These are phyloP conservation scores for Perdita meconis DNA, from an alignment of 2,888 invertebrate species.

Conservation along the genomic window DNA sequence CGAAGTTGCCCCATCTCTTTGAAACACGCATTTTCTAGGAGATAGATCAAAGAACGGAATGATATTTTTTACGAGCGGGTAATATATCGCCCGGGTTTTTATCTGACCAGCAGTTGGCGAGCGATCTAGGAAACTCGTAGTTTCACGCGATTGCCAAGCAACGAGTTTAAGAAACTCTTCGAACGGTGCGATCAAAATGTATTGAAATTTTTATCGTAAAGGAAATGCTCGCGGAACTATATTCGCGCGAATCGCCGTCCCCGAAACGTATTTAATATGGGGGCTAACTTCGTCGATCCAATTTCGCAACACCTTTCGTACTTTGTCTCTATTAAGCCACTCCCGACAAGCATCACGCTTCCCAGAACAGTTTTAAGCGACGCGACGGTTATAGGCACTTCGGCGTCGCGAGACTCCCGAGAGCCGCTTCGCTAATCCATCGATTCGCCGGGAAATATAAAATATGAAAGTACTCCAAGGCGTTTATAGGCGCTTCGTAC, in stretches of 20 bases:
- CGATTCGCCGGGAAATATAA: not conserved
- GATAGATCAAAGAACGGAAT: not conserved
- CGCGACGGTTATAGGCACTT: conserved; percentile 1
- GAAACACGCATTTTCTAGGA: not conserved
- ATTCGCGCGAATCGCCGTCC: not conserved
- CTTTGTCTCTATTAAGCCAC: not conserved
- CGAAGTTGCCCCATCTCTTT: not conserved
- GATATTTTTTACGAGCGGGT: conserved; percentile 13
- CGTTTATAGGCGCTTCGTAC: not conserved
- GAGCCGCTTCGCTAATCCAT: no score
- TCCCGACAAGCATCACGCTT: not conserved
- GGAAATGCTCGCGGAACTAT: not conserved
- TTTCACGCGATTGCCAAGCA: not conserved
- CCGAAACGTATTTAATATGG: not conserved
- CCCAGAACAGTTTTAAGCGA: not conserved
- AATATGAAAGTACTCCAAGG: not conserved
- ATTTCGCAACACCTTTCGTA: not conserved
- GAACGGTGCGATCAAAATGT: not conserved
- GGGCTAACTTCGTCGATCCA: not conserved
- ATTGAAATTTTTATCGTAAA: conserved; percentile 20
- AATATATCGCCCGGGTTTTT: conserved; percentile 20
- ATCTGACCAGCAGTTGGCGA: conserved; percentile 18
- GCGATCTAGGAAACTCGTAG: conserved; percentile 6
- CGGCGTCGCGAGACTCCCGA: not conserved
- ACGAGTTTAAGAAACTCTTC: conserved; percentile 4